Evolutionary conservation across 2,888 invertebrate genomes (phyloP).

Genomic region (Trachelus iudaicus): DNA sequence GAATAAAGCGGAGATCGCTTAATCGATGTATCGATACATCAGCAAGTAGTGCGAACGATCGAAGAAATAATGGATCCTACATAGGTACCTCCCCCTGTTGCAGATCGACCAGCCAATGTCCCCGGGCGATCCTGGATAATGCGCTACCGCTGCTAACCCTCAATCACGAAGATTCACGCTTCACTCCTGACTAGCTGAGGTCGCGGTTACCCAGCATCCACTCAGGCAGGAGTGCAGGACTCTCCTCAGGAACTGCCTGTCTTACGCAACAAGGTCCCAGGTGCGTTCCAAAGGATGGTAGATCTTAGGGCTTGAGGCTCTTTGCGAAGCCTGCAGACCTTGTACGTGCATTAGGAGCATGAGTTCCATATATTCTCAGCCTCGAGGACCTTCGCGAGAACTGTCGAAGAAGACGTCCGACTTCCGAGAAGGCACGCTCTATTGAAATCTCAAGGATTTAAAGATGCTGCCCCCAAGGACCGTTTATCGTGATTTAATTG

Average conservation of each 20-base stretch:
- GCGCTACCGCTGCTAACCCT: conserved; percentile 15
- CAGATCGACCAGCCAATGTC: conserved; percentile 8
- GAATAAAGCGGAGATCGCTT: not conserved
- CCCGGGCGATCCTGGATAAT: conserved; percentile 20
- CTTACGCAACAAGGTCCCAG: conserved; percentile 15
- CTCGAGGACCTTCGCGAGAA: not conserved
- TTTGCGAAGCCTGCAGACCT: not conserved
- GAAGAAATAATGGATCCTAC: not conserved
- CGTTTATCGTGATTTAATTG: not conserved
- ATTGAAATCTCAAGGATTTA: not conserved
- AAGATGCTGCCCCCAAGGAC: not conserved
- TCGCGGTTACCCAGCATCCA: not conserved
- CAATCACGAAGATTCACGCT: conserved; percentile 8
- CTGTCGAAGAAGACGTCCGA: not conserved
- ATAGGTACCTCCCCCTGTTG: not conserved
- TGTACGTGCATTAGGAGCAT: not conserved
- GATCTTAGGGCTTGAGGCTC: not conserved
- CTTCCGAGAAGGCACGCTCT: not conserved
- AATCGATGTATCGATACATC: not conserved
- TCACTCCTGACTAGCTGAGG: conserved; percentile 10
- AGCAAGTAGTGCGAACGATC: not conserved
- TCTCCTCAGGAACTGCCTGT: not conserved
- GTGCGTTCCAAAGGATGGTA: not conserved
- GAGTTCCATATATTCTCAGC: not conserved
- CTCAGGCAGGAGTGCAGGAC: not conserved